These are phyloP conservation scores for Pterocles burchelli DNA, from an alignment of 2,113 vertebrate species.

Conservation along the genomic window DNA sequence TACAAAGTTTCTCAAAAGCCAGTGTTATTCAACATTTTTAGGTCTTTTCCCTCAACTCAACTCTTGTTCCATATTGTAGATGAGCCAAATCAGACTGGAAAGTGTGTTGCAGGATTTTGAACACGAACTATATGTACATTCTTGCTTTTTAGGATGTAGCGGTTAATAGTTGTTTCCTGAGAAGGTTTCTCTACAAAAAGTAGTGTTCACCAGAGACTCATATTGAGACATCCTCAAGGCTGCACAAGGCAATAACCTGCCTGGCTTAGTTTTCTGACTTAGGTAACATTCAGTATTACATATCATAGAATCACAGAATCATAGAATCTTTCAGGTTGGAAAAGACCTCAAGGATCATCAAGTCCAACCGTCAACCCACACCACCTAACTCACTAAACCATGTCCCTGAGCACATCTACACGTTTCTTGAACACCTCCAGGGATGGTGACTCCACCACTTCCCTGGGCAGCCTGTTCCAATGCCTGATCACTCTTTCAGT, in stretches of 20 bases:
- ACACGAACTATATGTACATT: accelerated
- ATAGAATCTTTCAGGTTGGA: too few relatives aligned
- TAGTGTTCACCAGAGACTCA: not conserved
- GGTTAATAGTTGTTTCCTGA: not conserved
- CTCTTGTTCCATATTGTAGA: not conserved
- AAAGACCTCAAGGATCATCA: too few relatives aligned
- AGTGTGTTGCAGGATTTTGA: not conserved
- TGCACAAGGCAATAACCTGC: not conserved
- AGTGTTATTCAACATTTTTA: not conserved
- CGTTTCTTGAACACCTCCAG: too few relatives aligned
- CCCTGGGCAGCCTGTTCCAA: too few relatives aligned
- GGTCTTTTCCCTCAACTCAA: not conserved
- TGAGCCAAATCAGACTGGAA: not conserved
- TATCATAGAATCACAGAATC: not conserved
- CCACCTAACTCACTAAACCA: too few relatives aligned
- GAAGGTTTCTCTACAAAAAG: not conserved
- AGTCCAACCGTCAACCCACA: too few relatives aligned
- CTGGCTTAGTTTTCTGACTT: not conserved
- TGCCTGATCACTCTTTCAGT: too few relatives aligned
- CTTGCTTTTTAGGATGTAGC: not conserved
- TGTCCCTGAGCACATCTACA: too few relatives aligned
- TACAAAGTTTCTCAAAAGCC: not conserved
- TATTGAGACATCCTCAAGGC: not conserved
- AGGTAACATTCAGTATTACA: not conserved
- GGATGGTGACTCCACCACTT: too few relatives aligned